A percentile compares a stretch with the other conserved stretches of the same genome.
phyloP scores from a whole-genome alignment of 2,113 vertebrate genomes.

The Reinhardtius hippoglossoides region DNA sequence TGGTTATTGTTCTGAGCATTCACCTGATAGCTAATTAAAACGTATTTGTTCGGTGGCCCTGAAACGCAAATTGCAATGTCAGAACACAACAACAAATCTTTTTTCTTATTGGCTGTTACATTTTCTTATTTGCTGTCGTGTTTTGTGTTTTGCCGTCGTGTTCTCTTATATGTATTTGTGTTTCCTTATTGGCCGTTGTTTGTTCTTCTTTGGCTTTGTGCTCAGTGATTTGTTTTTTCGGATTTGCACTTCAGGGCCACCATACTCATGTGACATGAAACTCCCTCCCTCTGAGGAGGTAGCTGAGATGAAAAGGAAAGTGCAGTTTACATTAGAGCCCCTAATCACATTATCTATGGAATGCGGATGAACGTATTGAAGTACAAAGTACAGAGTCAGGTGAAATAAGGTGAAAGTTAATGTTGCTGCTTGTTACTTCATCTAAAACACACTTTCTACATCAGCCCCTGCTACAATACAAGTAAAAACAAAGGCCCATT shows the following conservation, averaged over 20 bases:
- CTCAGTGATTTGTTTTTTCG: too few species aligned
- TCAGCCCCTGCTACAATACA: not conserved
- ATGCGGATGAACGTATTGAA: slow-evolving; percentile 26
- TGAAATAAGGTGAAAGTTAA: not conserved
- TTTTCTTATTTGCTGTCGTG: too few species aligned
- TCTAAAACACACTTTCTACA: too few species aligned
- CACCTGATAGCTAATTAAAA: not conserved
- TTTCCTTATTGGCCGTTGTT: too few species aligned
- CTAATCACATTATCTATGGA: slow-evolving; percentile 36
- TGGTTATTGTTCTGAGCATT: slow-evolving; percentile 4
- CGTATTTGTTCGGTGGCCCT: not conserved
- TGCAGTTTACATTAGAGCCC: not conserved
- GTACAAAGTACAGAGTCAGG: slow-evolving; percentile 51
- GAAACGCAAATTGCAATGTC: not conserved
- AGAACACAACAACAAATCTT: not conserved
- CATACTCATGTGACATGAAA: not conserved
- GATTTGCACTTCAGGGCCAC: too few species aligned
- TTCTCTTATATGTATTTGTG: too few species aligned
- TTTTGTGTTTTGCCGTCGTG: too few species aligned
- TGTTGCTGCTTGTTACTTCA: not conserved
- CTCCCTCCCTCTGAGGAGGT: not conserved
- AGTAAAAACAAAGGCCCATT: not conserved
- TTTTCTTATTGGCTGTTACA: too few species aligned
- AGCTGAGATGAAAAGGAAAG: slow-evolving; percentile 13
- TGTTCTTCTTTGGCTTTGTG: too few species aligned